Percentiles rank a stretch among this genome's conserved stretches.
phyloP scores from a whole-genome alignment of 2,888 invertebrate genomes.

The Drosophila longiperda region DNA sequence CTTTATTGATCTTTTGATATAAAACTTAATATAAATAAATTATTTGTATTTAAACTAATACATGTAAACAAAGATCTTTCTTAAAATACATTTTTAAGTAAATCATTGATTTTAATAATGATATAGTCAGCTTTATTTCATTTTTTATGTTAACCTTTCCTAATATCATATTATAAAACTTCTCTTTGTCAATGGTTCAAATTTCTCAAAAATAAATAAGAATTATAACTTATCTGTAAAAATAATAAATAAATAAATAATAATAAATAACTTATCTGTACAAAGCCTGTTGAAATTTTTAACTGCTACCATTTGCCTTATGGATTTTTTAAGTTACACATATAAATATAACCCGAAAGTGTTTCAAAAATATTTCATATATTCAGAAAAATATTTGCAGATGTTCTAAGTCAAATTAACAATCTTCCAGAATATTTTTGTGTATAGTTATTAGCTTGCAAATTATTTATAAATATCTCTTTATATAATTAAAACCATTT shows the following conservation, averaged over 20 bases:
- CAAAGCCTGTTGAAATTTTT: neutral
- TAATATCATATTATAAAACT: neutral
- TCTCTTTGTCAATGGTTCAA: neutral
- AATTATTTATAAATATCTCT: neutral
- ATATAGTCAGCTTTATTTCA: too few species aligned
- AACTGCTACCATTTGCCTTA: neutral
- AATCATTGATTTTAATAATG: neutral
- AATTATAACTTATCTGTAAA: neutral
- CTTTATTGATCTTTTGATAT: neutral
- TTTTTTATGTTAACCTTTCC: neutral
- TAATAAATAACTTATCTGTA: neutral
- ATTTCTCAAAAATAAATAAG: neutral
- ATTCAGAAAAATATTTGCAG: neutral
- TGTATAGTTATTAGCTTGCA: neutral
- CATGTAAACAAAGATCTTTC: neutral
- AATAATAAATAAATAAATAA: too few species aligned
- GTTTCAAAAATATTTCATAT: neutral
- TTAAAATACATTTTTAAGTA: neutral
- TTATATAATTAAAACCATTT: neutral
- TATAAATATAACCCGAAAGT: neutral
- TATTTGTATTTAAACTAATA: neutral
- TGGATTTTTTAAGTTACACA: too few species aligned
- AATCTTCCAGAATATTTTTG: accelerated
- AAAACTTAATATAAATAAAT: neutral
- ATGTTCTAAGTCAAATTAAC: neutral